These are phyloP conservation scores for Euwallacea fornicatus DNA, from an alignment of 1,140 invertebrate species.

Conservation along the genomic window DNA sequence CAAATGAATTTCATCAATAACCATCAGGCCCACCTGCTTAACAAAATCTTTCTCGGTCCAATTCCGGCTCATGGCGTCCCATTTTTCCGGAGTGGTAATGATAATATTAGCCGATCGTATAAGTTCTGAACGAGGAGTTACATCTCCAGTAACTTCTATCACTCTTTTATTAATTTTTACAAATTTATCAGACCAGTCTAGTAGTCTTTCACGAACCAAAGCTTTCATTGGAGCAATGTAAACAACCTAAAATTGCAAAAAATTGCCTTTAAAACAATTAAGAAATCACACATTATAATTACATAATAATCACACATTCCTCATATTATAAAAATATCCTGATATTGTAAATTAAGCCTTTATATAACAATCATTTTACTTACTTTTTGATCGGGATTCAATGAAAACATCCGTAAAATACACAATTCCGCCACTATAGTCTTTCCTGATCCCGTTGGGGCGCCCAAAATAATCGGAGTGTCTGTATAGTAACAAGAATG, in stretches of 20 bases:
- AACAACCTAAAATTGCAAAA: conserved; percentile 67
- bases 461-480: conserved; percentile 91
- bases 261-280: no score
- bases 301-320: not conserved
- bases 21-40: conserved; percentile 86
- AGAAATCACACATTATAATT: no score
- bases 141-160: conserved; percentile 96
- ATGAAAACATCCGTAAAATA: conserved; percentile 90
- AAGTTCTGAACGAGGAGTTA: conserved; percentile 87
- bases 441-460: conserved; percentile 98
- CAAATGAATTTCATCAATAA: conserved; percentile 99
- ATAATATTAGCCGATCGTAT: conserved; percentile 88
- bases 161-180: conserved; percentile 77
- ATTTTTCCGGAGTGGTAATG: conserved; percentile 98
- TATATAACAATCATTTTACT: not conserved
- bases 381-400: conserved; percentile 82
- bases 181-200: conserved; percentile 94
- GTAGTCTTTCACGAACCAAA: conserved; percentile 92
- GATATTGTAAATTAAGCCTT: no score
- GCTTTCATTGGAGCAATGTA: conserved; percentile 99
- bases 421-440: conserved; percentile 98
- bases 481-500: conserved; percentile 96
- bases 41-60: conserved; percentile 98
- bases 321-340: not conserved
- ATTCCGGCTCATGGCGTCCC: conserved; percentile 97